Evolutionary conservation across 2,888 invertebrate genomes (phyloP), one percentile per base, ranked within the genome.

Genomic region (Caenorhabditis afra): DNA sequence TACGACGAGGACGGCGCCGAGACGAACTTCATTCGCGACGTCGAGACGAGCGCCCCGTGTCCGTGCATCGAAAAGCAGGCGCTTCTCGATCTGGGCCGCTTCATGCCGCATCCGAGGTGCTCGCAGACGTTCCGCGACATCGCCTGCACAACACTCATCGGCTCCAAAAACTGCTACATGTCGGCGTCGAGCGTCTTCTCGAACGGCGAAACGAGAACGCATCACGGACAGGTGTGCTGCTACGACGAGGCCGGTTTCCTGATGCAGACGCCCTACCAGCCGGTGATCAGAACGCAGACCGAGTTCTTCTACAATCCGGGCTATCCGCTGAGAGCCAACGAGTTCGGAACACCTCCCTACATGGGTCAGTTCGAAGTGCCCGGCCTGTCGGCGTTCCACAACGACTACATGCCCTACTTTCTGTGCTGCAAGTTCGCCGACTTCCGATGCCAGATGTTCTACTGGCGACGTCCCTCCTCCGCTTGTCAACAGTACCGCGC

Each of bases 401-500:
- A 97, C 90, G 98, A 99, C 89, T 94, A 96, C 92, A 94, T 95
- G 84, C 96, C 97, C 0, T 96, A 95, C 92, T 97, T 96, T 91
- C 93, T 95, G 81, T 98, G 98, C 90, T 98, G 98, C 90, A 92
- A 94, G 90, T 98, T 97, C 96, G 94, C 95, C 0, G 95, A 96
- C 18, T 95, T 96, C 57, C 97, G 97, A 90, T 96, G 96, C 92
- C 95, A 95, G 0, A 95, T 95, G 91, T 93, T 97, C 87, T 96
- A 96, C 89, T 96, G 96, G 92, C 87, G 88, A 37, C 93, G 98
- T 79, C 96, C 96, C 0, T 95, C 96, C 0, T 95, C 96, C 91
- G 97, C 97, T 91, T 99, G 98, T 90, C 95, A 96, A 0, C 95
- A 95, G 3, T 99, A 98, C 91, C 95, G 95, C 91, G 94, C 96